phyloP scores from a whole-genome alignment of 64 coral and sea anemone genomes.

The Hydrozoanthus tunicans region DNA sequence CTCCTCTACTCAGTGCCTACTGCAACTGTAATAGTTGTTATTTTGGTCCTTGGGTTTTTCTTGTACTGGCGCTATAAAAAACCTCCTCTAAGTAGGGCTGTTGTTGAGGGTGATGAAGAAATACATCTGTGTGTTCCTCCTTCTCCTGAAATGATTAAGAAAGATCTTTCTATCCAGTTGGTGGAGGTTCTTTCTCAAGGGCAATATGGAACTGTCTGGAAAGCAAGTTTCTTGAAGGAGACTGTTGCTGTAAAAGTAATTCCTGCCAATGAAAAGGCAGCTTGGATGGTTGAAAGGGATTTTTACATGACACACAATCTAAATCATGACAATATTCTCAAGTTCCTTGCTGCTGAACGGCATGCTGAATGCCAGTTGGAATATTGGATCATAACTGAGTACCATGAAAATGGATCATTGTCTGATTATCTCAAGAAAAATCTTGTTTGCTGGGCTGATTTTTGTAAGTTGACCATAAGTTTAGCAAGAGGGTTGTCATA shows the following conservation, averaged over 20 bases:
- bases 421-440: constrained; percentile 83
- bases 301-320: constrained; percentile 75
- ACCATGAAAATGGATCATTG: constrained; percentile 80
- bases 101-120: constrained; percentile 53
- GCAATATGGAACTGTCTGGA: constrained; percentile 91
- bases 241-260: constrained; percentile 88
- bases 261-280: constrained; percentile 57
- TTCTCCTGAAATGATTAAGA: constrained; percentile 62
- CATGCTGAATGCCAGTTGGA: constrained; percentile 70
- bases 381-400: constrained; percentile 87
- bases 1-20: constrained; percentile 65
- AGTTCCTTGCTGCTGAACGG: constrained; percentile 74
- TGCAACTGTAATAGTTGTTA: constrained; percentile 55
- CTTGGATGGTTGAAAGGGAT: constrained; percentile 79
- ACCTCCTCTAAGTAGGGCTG: constrained; percentile 10
- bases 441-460: constrained; percentile 62
- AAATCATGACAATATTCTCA: constrained; percentile 84
- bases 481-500: constrained; percentile 81
- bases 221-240: constrained; percentile 68
- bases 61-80: constrained; percentile 70
- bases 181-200: constrained; percentile 78
- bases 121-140: constrained; percentile 60
- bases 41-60: constrained; percentile 70
- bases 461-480: constrained; percentile 72
- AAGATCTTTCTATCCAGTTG: constrained; percentile 59